Evolutionary conservation across 2,113 vertebrate species (phyloP).

Genomic region (Menura novaehollandiae): DNA sequence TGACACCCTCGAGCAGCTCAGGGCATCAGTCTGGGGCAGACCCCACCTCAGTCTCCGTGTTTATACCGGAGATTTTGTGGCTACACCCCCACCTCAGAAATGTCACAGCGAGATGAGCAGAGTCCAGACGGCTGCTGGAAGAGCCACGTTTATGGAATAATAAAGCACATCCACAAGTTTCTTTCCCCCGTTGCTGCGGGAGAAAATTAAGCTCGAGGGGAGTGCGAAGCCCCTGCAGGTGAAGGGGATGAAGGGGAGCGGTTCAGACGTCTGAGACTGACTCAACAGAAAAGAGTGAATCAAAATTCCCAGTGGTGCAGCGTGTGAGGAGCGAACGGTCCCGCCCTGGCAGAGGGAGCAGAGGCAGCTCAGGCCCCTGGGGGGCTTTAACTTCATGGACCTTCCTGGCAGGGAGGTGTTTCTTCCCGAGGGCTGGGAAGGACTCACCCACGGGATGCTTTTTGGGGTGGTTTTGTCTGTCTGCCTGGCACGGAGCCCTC

Average conservation of each 20-base stretch:
- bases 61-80: neutral
- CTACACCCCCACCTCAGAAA: neutral
- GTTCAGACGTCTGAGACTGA: neutral
- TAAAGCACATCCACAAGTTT: neutral
- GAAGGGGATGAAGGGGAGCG: neutral
- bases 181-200: neutral
- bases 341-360: neutral
- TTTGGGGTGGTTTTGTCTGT: neutral
- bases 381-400: neutral
- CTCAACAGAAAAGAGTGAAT: neutral
- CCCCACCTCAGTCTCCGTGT: accelerated
- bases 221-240: neutral
- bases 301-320: neutral
- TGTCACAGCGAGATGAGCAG: neutral
- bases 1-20: neutral
- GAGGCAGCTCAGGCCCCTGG: neutral
- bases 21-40: neutral
- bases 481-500: neutral
- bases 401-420: neutral
- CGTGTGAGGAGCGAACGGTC: neutral
- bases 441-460: neutral
- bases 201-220: neutral
- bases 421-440: neutral
- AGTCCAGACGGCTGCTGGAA: neutral
- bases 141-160: neutral